phyloP scores from a whole-genome alignment of 1,140 invertebrate species.

The Procambarus clarkii region DNA sequence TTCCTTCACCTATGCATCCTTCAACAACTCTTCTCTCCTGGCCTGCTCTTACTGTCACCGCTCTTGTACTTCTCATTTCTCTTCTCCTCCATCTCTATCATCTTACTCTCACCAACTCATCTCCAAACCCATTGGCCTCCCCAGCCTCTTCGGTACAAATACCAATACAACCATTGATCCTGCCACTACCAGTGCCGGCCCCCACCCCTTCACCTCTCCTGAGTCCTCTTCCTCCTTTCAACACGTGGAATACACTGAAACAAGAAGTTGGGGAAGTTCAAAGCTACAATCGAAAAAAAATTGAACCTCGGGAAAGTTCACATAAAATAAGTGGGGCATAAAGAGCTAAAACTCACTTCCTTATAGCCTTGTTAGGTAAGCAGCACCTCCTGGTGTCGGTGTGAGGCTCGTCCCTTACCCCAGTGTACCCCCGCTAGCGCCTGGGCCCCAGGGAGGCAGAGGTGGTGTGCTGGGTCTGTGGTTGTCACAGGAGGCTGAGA shows the following conservation, averaged over 20 bases:
- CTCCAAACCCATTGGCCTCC: too few species aligned
- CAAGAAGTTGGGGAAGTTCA: too few species aligned
- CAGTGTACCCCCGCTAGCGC: too few species aligned
- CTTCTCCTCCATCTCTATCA: neutral
- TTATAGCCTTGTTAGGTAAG: too few species aligned
- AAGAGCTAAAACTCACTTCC: too few species aligned
- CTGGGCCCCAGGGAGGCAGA: neutral
- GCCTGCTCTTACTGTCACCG: neutral
- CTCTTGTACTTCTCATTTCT: neutral
- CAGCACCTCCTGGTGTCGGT: neutral
- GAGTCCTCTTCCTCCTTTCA: neutral
- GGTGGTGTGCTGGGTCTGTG: conserved; percentile 20
- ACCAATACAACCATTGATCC: neutral
- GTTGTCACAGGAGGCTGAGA: conserved; percentile 54
- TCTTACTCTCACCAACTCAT: too few species aligned
- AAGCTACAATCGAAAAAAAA: too few species aligned
- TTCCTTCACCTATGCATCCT: neutral
- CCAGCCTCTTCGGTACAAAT: neutral
- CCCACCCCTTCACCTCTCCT: neutral
- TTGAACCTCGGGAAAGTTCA: too few species aligned
- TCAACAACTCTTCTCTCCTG: neutral
- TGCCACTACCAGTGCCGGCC: neutral
- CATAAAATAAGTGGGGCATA: too few species aligned
- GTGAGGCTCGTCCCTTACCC: neutral
- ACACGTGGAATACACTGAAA: too few species aligned